Base-by-base conservation (phyloP, 2,113 vertebrate species). In the Muscicapa adusta region DNA sequence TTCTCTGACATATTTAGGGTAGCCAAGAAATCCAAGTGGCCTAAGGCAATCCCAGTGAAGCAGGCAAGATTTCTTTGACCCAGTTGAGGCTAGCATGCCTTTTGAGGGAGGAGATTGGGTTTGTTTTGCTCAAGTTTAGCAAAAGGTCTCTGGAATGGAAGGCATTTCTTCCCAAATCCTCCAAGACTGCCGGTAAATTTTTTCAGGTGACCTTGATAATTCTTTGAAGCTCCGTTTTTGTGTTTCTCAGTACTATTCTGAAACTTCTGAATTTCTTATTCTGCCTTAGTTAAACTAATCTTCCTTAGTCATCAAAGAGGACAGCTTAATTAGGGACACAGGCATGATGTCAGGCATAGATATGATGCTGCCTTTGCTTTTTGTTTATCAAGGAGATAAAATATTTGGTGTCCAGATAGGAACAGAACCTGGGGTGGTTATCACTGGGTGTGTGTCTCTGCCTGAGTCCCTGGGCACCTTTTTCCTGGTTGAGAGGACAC, bases 131-230 rank as follows among this genome's bases (percentile, higher is more conserved):
- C 12, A 6, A 18, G 82, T 95, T 91, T 72, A 60, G 80, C 60
- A 33, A 36, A 85, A 71, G 78, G 72, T 80, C 75, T 77, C 85
- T 80, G 65, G 78, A 77, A 94, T 63, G 47, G 67, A 48, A 93
- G 88, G 23, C 85, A 13, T 91, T 91, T 83, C 28, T 91, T 63
- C 26, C 29, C 12, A 31, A 75, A 54, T n/a, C 73, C 63, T 84
- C 80, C 57, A 86, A 72, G 93, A 65, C 34, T 56, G 36, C 34
- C 34, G 8, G 7, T 40, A 42, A 66, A 56, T 70, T 26, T 70
- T 88, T 73, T 51, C 72, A 84, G 36, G 15, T 74, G 47, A 82
- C 74, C 50, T 76, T 89, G 50, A 12, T 93, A n/a, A 58, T 73
- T 88, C 18, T 79, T 73, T 26, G 33, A 45, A 34, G 33, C 48